These are phyloP conservation scores for Chesias legatella DNA, from an alignment of 2,888 invertebrate genomes.

Conservation along the genomic window DNA sequence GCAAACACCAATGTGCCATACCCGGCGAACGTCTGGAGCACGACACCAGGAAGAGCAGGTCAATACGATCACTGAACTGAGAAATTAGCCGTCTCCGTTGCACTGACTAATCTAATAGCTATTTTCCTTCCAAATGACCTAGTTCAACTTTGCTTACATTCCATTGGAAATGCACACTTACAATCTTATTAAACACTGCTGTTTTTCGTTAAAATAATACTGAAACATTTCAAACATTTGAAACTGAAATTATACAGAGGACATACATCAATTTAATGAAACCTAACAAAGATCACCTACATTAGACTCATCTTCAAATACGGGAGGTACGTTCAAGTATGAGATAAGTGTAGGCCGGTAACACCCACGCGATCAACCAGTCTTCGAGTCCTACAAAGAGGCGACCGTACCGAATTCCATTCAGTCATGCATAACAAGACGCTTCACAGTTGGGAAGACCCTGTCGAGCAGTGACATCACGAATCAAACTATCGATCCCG, in stretches of 20 bases:
- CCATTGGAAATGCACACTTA: background rate
- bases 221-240: too few species aligned
- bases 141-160: background rate
- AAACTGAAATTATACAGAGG: too few species aligned
- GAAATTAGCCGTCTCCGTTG: conserved; percentile 31
- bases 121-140: conserved; percentile 13
- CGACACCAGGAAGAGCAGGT: conserved; percentile 30
- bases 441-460: conserved; percentile 26
- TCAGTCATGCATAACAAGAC: conserved; percentile 7
- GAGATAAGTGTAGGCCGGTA: conserved; percentile 9
- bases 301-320: conserved; percentile 1
- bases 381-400: background rate
- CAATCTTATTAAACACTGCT: too few species aligned
- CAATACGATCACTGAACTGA: conserved; percentile 35
- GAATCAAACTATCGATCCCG: conserved; percentile 46
- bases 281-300: background rate
- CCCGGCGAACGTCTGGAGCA: conserved; percentile 42
- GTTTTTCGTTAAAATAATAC: too few species aligned
- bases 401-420: conserved; percentile 5
- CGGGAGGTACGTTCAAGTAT: background rate
- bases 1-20: conserved; percentile 45
- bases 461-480: conserved; percentile 50
- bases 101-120: conserved; percentile 23
- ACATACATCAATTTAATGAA: too few species aligned
- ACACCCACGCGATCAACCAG: conserved; percentile 6